Base-by-base conservation (phyloP, 2,888 invertebrate species). In the Cerastis leucographa region DNA sequence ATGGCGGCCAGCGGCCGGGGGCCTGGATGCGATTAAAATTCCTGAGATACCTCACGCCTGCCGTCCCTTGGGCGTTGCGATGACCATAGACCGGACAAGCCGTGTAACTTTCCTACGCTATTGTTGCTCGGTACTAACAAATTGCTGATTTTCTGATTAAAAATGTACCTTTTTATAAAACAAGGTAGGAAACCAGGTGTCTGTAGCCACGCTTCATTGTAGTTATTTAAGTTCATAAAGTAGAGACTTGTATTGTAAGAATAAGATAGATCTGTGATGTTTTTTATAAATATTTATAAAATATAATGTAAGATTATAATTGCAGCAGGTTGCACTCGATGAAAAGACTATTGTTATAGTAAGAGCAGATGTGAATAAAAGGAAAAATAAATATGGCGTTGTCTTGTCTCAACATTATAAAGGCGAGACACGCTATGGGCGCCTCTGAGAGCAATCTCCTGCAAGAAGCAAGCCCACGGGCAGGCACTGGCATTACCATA, bases 1-100 rank as follows among this genome's bases (percentile, higher is more conserved):
- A 89, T 88, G 91, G 90, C 92, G 91, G 88, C 88, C 90, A 89
- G 87, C 90, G 91, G 91, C 91, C 93, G 89, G 91, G 90, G 94
- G 93, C 93, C 94, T 94, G 94, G 95, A 94, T 94, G 93, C 96
- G 96, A 96, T 96, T 96, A 96, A 96, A 94, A 96, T 96, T 96
- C 96, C 94, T 93, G 89, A 92, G 94, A 95, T 95, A 93, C 95
- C 95, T 95, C 94, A 94, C 96, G 96, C 95, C 94, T 92, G 91
- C 92, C 93, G 91, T 90, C 92, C 93, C 92, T 91, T 89, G 87
- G 90, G 91, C 91, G 87, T 82, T 85, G 83, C 87, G 90, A 91
- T 90, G 89, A 81, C 90, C 90, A 91, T 90, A 94, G 95, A 94
- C 84, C 88, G 85, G 89, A 87, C 90, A 92, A 91, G 78, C 73